Base-by-base conservation (phyloP, 2,888 invertebrate genomes). In the Callyntrura sp. region DNA sequence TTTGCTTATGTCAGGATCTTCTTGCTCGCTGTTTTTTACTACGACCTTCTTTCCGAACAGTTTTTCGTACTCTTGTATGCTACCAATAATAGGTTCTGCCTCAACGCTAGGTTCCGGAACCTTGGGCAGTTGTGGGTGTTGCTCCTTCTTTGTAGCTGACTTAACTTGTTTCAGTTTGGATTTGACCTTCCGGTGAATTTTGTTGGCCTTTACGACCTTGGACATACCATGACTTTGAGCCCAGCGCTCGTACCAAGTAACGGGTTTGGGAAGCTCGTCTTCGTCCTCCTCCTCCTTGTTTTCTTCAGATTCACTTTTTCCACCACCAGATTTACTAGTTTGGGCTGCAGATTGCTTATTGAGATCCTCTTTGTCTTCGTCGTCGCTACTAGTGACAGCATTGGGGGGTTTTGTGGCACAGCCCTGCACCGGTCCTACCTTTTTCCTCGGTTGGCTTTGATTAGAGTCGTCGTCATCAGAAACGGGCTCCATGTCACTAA, bases 171-270 rank as follows among this genome's bases (percentile, higher is more conserved):
- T 92, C 25, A 93, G 86, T 62, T 93, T 93, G 45, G 91, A 93
- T n/a, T 93, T 85, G 4, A 94, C 91, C 57, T 93, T 92, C 25
- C 93, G 93, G 25, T 93, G 91, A 92, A 94, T 93, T 76, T 93
- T 93, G 57, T 93, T 94, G 76, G 93, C 92, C 14, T 93, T 93
- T n/a, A 93, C 93, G 1, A 94, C 93, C 55, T 93, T 93, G 43
- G 94, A 93, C 45, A 94, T 94, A 68, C 93, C 93, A 88, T 93
- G 93, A 70, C 93, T 93, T 70, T 93, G 91, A 57, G 93, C 93
- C 94, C 94, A 94, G 55, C 94, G 83, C 79, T 93, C 93, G 60
- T 93, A 93, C 94, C 94, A 94, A 2, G 93, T 94, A 0, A 92
- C 60, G 6, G 93, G 93, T n/a, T 88, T 92, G 11, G 90, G 88